A percentile compares a stretch with the other conserved stretches of the same genome.
phyloP scores from a whole-genome alignment of 2,113 vertebrate species.

The Mustelus asterias region DNA sequence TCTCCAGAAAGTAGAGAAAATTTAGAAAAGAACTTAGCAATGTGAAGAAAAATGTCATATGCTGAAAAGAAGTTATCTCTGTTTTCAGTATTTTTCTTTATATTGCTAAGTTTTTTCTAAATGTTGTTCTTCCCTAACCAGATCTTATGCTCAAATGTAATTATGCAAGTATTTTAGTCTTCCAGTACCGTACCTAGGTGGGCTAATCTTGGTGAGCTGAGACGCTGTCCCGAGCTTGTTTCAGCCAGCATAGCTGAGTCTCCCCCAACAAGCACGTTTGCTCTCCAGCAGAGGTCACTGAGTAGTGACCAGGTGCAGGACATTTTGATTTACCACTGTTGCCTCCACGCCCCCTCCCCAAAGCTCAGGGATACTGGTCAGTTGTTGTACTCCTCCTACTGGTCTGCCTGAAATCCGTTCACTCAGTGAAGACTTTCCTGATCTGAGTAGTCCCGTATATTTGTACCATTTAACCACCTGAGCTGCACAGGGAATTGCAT shows the following conservation, averaged over 20 bases:
- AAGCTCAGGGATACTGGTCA: background rate
- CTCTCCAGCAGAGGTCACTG: background rate
- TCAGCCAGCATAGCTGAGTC: background rate
- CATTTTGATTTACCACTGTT: background rate
- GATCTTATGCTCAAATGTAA: background rate
- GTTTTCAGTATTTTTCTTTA: no score
- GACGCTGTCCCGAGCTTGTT: background rate
- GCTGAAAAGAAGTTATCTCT: no score
- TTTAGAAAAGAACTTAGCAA: no score
- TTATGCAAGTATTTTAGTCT: background rate
- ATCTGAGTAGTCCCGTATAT: background rate
- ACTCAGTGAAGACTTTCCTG: background rate
- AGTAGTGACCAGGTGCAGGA: background rate
- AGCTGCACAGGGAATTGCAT: background rate
- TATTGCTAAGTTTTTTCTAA: background rate
- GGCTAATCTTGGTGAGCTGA: background rate
- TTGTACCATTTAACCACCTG: no score
- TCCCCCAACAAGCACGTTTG: background rate
- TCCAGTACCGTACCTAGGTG: background rate
- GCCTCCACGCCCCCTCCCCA: background rate
- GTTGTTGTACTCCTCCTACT: background rate
- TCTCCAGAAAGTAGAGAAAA: no score
- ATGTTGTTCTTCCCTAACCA: background rate
- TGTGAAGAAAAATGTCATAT: no score
- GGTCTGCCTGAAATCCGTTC: background rate